Evolutionary conservation across 1,140 invertebrate species (phyloP).

Genomic region (Panulirus ornatus): DNA sequence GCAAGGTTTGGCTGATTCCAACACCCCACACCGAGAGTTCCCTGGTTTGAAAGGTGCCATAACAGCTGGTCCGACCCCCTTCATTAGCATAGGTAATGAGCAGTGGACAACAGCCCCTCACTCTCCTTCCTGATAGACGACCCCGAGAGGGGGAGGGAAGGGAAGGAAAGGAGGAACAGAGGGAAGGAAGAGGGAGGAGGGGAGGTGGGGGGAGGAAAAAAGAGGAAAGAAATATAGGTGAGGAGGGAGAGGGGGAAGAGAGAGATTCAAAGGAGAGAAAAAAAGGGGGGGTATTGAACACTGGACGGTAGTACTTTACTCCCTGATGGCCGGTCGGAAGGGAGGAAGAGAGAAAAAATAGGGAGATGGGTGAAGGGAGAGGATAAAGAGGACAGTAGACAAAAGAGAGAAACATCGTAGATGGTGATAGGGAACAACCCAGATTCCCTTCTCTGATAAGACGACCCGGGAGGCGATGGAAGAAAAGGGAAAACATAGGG

Average conservation of each 20-base stretch:
- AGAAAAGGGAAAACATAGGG: too few species aligned
- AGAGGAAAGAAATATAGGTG: background rate
- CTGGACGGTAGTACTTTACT: background rate
- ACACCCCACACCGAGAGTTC: background rate
- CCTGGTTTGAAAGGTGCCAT: background rate
- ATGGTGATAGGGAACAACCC: too few species aligned
- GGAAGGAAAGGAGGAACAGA: background rate
- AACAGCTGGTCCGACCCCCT: background rate
- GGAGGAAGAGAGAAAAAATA: too few species aligned
- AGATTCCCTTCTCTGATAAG: too few species aligned
- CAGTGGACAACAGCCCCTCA: constrained; percentile 18
- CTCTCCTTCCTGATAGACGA: constrained; percentile 18
- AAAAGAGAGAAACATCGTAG: too few species aligned
- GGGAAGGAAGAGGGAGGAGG: too few species aligned
- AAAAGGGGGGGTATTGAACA: background rate
- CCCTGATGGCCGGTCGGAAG: too few species aligned
- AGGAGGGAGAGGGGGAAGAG: background rate
- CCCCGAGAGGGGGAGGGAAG: background rate
- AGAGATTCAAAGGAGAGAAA: background rate
- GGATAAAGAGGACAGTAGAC: too few species aligned
- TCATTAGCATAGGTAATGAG: constrained; percentile 55
- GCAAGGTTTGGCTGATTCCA: too few species aligned
- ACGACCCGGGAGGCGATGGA: too few species aligned
- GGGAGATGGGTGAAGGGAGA: too few species aligned
- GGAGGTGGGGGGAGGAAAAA: constrained; percentile 8